Evolutionary conservation across 2,113 vertebrate genomes (phyloP).

Genomic region (Callorhinus ursinus): DNA sequence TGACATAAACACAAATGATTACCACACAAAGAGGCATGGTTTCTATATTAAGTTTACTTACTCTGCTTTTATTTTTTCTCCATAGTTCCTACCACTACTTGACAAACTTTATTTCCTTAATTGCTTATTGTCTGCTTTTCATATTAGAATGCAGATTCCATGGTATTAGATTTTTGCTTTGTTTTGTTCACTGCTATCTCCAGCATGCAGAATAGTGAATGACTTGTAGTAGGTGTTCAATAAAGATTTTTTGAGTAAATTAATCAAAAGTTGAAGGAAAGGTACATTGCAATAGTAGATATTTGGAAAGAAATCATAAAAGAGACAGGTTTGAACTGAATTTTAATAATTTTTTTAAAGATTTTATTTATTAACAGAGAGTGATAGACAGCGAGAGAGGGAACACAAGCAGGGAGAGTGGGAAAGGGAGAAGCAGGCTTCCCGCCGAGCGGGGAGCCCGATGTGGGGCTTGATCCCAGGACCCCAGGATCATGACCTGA

Average conservation of each 20-base stretch:
- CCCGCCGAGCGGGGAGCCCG: too few relatives aligned
- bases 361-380: too few relatives aligned
- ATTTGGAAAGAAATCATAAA: background rate
- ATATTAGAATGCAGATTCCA: background rate
- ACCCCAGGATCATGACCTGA: too few relatives aligned
- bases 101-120: background rate
- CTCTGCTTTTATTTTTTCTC: background rate
- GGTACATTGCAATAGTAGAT: background rate
- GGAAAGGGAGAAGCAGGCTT: too few relatives aligned
- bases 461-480: too few relatives aligned
- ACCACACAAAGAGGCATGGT: background rate
- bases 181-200: background rate
- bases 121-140: background rate
- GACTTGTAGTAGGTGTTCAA: background rate
- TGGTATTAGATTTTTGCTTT: background rate
- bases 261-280: background rate
- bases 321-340: background rate
- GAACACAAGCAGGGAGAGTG: too few relatives aligned
- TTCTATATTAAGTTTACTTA: background rate
- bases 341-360: background rate
- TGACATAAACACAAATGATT: background rate
- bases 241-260: background rate
- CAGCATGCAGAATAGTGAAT: background rate
- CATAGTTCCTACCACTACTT: background rate
- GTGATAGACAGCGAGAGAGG: too few relatives aligned